phyloP scores from a whole-genome alignment of 2,797 vertebrate species.

The Siniperca scherzeri region DNA sequence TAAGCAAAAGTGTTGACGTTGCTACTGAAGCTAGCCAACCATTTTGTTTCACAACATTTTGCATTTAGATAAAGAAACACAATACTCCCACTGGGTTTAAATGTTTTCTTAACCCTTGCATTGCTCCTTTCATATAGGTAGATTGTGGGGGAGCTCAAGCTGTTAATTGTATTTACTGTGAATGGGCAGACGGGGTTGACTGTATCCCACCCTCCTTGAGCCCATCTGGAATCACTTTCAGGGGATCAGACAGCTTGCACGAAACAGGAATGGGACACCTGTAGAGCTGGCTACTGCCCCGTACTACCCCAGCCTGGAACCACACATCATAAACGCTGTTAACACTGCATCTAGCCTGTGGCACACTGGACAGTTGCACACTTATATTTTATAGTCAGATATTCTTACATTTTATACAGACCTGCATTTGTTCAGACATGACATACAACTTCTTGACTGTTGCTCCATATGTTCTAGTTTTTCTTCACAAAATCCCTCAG shows the following conservation, averaged over 20 bases:
- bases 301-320: constrained; percentile 63
- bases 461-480: constrained; percentile 41
- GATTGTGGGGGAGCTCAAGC: constrained; percentile 73
- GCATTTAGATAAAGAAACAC: constrained; percentile 78
- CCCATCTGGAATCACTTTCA: constrained; percentile 86
- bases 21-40: constrained; percentile 61
- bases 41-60: constrained; percentile 79
- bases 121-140: constrained; percentile 77
- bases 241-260: constrained; percentile 82
- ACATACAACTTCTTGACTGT: constrained; percentile 41
- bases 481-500: constrained; percentile 33
- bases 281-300: constrained; percentile 72
- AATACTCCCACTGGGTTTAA: constrained; percentile 67
- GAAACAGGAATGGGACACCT: constrained; percentile 82
- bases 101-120: constrained; percentile 81
- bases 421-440: constrained; percentile 50
- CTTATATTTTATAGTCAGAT: constrained; percentile 69
- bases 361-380: constrained; percentile 51
- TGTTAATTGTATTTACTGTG: constrained; percentile 85
- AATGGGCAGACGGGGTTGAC: constrained; percentile 67
- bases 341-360: constrained; percentile 55
- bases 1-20: constrained; percentile 69
- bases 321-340: constrained; percentile 65
- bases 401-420: constrained; percentile 54
- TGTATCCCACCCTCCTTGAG: constrained; percentile 76